Conservation (phyloP, 2,888 invertebrate genomes). For the Megaustenia siamemsis region DNA sequence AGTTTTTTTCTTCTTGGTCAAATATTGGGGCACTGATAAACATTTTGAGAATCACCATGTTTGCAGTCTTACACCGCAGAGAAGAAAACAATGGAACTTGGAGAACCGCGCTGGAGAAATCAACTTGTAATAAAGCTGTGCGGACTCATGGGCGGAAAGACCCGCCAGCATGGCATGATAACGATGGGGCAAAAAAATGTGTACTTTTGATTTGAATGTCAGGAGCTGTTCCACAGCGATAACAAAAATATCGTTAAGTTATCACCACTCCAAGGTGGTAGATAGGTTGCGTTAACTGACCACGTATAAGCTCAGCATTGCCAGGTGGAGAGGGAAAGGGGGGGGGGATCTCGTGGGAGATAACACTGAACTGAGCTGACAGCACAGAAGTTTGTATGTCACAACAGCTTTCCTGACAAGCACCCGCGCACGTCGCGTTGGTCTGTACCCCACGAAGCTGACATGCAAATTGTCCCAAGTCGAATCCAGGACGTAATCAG, state of each 20-base stretch:
- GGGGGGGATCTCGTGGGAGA: neutral
- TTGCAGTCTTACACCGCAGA: no score
- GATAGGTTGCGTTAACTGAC: neutral
- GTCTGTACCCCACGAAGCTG: conserved; percentile 41
- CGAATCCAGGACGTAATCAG: conserved; percentile 23
- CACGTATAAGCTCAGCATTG: neutral
- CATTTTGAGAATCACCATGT: no score
- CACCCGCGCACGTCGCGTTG: conserved; percentile 14
- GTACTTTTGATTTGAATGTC: neutral
- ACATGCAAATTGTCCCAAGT: conserved; percentile 15
- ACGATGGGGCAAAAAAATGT: neutral
- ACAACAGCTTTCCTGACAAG: neutral
- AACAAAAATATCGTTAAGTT: neutral
- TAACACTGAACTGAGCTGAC: conserved; percentile 16
- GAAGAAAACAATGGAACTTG: no score
- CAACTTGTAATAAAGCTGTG: no score
- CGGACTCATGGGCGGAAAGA: no score
- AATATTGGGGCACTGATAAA: no score
- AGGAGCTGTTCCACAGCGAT: neutral
- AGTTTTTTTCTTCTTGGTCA: no score
- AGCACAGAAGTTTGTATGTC: conserved; percentile 17
- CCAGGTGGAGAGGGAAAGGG: no score
- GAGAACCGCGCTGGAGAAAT: no score
- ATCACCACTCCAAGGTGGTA: conserved; percentile 24
- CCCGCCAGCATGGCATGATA: no score